These are phyloP conservation scores for Drosophila tani DNA, from an alignment of 1,140 invertebrate genomes.

Conservation along the genomic window DNA sequence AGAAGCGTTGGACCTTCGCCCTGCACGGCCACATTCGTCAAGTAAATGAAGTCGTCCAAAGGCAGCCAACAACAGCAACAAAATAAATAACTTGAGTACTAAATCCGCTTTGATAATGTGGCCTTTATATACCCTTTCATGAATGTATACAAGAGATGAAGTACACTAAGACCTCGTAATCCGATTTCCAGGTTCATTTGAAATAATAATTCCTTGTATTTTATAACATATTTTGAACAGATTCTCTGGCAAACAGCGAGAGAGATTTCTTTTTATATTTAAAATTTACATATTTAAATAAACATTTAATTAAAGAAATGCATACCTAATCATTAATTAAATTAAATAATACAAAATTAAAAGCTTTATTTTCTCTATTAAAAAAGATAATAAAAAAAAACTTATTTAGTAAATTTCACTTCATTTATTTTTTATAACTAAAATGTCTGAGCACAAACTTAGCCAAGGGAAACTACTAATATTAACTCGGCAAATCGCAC, in stretches of 20 bases:
- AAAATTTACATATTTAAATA: neutral
- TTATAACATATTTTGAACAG: no score
- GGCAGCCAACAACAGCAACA: conserved; percentile 17
- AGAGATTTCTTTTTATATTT: neutral
- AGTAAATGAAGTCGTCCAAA: conserved; percentile 52
- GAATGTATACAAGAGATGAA: neutral
- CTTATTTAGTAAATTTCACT: accelerated
- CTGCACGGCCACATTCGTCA: conserved; percentile 62
- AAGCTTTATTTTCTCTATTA: no score
- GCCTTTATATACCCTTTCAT: neutral
- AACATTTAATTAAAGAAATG: no score
- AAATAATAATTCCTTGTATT: no score
- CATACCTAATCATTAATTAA: neutral
- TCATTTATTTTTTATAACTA: neutral
- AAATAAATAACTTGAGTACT: conserved; percentile 22
- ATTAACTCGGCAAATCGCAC: neutral
- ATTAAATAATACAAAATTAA: neutral
- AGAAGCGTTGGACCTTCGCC: conserved; percentile 44
- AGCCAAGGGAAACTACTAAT: neutral
- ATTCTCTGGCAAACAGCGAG: no score
- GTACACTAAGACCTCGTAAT: no score
- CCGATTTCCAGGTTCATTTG: no score
- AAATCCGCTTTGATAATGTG: neutral
- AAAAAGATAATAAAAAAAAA: neutral
- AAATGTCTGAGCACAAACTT: no score